phyloP scores from a whole-genome alignment of 2,888 invertebrate species.

The Drosophila ochracea region DNA sequence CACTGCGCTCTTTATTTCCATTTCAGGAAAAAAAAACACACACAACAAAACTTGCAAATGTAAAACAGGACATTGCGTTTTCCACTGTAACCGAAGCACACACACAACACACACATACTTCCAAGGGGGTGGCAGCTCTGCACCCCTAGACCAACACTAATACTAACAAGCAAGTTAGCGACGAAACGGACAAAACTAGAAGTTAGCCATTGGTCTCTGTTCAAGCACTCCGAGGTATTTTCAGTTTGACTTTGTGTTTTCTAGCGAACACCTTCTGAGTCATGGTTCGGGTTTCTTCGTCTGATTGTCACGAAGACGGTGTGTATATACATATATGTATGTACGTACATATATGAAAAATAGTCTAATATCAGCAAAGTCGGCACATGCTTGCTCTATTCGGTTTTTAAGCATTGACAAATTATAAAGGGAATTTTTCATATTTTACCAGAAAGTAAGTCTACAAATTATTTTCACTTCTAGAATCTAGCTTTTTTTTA shows the following conservation, averaged over 20 bases:
- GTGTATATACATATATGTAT: not conserved
- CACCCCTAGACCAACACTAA: slow-evolving; percentile 20
- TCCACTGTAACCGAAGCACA: slow-evolving; percentile 39
- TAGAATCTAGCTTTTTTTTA: not conserved
- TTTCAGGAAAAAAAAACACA: slow-evolving; percentile 51
- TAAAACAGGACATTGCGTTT: slow-evolving; percentile 75
- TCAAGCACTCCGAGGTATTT: slow-evolving; percentile 35
- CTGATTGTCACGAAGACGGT: slow-evolving; percentile 15
- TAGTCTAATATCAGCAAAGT: not conserved
- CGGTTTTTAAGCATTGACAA: not conserved
- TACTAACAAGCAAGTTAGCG: slow-evolving; percentile 4
- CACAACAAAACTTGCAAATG: slow-evolving; percentile 69
- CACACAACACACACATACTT: slow-evolving; percentile 16
- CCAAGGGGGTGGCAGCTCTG: slow-evolving; percentile 1
- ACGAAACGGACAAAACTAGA: slow-evolving; percentile 22
- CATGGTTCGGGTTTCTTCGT: slow-evolving; percentile 59
- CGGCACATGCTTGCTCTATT: slow-evolving; percentile 28
- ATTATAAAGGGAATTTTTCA: not conserved
- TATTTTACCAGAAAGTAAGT: not conserved
- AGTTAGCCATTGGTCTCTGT: slow-evolving; percentile 54
- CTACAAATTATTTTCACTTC: not conserved
- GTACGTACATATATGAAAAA: not conserved
- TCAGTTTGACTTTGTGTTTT: slow-evolving; percentile 25
- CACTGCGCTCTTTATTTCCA: slow-evolving; percentile 50
- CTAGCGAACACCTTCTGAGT: slow-evolving; percentile 34